Evolutionary conservation across 53 echinoderm and acorn worm genomes (phyloP).

Genomic region (Apostichopus leukothele): DNA sequence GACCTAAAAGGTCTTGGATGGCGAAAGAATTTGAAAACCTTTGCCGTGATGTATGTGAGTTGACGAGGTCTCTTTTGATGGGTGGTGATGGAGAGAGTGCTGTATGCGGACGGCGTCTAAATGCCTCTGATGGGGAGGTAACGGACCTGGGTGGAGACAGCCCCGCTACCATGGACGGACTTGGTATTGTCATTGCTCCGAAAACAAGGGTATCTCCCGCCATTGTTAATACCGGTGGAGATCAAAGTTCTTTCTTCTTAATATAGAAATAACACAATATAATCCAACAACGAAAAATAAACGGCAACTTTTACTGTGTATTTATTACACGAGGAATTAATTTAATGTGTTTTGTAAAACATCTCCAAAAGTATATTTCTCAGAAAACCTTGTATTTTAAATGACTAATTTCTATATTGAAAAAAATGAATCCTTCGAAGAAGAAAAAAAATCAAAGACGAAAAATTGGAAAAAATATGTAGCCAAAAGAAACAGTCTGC

Average conservation of each 20-base stretch:
- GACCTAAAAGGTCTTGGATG: constrained; percentile 33
- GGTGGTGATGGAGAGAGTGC: neutral
- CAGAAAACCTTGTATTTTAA: too few species aligned
- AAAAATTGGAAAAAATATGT: too few species aligned
- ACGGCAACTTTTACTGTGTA: too few species aligned
- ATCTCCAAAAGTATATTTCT: neutral
- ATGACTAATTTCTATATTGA: neutral
- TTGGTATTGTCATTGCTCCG: constrained; percentile 23
- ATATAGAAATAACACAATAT: too few species aligned
- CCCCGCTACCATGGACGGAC: constrained; percentile 11
- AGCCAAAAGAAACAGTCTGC: too few species aligned
- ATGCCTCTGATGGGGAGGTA: constrained; percentile 24
- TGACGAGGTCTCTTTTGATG: neutral
- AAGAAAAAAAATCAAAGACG: too few species aligned
- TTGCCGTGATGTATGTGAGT: constrained; percentile 16
- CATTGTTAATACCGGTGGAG: neutral
- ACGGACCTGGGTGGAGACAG: constrained; percentile 19
- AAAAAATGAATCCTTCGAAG: neutral
- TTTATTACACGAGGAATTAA: too few species aligned
- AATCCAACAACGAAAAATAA: too few species aligned
- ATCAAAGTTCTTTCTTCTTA: too few species aligned
- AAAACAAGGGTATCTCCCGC: constrained; percentile 36
- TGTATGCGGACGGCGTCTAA: constrained; percentile 20
- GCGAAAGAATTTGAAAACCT: constrained; percentile 36
- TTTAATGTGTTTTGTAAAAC: neutral